These are phyloP conservation scores for Toxonevra muliebris DNA, from an alignment of 2,888 invertebrate genomes.

Conservation along the genomic window DNA sequence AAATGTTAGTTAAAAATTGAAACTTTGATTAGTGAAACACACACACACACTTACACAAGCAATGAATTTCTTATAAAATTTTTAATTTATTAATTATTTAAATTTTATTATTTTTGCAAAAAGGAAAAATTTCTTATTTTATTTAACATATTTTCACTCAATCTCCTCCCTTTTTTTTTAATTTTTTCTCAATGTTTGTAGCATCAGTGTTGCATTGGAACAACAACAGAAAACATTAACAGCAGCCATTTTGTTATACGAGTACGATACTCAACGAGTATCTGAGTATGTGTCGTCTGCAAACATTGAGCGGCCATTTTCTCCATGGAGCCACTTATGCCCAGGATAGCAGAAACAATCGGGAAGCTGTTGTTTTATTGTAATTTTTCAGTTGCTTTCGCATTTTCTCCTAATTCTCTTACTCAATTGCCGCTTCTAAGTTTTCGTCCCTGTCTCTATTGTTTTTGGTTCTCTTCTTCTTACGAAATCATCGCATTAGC, in stretches of 20 bases:
- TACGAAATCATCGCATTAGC: no score
- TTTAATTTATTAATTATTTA: not conserved
- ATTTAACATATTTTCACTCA: not conserved
- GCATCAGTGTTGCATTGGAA: not conserved
- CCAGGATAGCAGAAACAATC: conserved; percentile 54
- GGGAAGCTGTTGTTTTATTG: conserved; percentile 3
- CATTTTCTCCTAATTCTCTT: no score
- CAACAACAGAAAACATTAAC: not conserved
- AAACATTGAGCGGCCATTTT: conserved; percentile 54
- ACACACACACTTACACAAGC: no score
- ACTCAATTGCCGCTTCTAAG: no score
- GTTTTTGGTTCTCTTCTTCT: no score
- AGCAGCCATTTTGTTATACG: not conserved
- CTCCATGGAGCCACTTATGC: conserved; percentile 59
- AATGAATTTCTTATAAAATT: no score
- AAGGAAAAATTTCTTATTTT: not conserved
- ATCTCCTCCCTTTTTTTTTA: conserved; percentile 11
- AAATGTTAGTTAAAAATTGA: not conserved
- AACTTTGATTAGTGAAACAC: no score
- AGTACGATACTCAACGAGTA: no score
- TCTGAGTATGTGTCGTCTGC: not conserved
- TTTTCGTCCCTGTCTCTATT: no score
- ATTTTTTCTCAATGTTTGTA: not conserved
- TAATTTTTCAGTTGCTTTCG: not conserved
- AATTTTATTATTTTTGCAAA: not conserved